phyloP scores from a whole-genome alignment of 2,888 invertebrate species.

The Caenorhabditis drosophilae region DNA sequence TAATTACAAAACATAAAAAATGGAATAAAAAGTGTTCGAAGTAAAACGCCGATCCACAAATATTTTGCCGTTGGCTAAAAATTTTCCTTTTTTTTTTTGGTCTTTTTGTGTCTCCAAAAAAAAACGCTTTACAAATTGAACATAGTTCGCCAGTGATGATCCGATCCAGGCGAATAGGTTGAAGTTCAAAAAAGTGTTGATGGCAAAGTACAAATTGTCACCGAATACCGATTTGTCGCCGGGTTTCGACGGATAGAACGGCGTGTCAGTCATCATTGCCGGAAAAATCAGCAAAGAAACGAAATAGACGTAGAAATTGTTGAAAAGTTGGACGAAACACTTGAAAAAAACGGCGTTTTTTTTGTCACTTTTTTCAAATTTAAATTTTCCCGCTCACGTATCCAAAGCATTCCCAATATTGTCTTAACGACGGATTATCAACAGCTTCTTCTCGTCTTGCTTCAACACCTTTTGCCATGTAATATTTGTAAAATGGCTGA shows the following conservation, averaged over 20 bases:
- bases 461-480: conserved; percentile 37
- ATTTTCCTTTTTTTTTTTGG: not conserved
- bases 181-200: conserved; percentile 91
- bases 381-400: conserved; percentile 39
- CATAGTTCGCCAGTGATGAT: conserved; percentile 81
- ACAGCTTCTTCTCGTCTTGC: conserved; percentile 33
- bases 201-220: conserved; percentile 70
- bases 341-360: too few species aligned
- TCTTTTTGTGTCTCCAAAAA: not conserved
- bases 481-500: conserved; percentile 49
- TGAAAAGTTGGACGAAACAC: conserved; percentile 81
- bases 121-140: conserved; percentile 76
- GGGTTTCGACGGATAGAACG: conserved; percentile 17
- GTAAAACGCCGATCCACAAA: conserved; percentile 78
- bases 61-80: conserved; percentile 80
- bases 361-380: too few species aligned
- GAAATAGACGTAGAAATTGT: conserved; percentile 90
- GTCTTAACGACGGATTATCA: conserved; percentile 37
- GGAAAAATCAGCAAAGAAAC: conserved; percentile 89
- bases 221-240: conserved; percentile 33
- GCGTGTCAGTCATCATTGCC: conserved; percentile 73
- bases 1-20: conserved; percentile 91
- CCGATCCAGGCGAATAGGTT: conserved; percentile 91
- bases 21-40: conserved; percentile 83
- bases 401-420: conserved; percentile 46